Evolutionary conservation across 2,113 vertebrate species (phyloP).

Genomic region (Sakesphorus luctuosus): DNA sequence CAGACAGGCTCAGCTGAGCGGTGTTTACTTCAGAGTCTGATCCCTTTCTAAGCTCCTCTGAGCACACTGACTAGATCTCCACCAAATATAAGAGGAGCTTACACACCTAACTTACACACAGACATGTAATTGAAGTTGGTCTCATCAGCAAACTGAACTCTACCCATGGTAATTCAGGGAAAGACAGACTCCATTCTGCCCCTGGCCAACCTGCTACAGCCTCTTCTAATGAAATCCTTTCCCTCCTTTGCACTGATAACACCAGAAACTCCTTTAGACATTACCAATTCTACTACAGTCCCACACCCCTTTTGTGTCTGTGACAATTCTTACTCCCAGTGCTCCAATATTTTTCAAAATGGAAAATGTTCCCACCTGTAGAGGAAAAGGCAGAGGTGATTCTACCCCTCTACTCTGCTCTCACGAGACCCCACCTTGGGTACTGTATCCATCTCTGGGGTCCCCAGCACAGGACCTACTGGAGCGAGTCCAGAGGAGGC

Average conservation of each 20-base stretch:
- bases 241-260: neutral
- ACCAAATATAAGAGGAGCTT: neutral
- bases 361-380: neutral
- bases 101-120: neutral
- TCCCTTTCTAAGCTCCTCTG: neutral
- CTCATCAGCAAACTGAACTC: neutral
- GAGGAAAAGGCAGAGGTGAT: neutral
- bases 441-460: neutral
- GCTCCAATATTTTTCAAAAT: neutral
- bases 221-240: neutral
- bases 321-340: neutral
- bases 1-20: fast-evolving
- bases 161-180: neutral
- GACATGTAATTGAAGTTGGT: neutral
- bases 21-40: neutral
- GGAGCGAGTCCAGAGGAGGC: neutral
- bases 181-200: neutral
- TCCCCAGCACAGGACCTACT: neutral
- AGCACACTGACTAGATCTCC: neutral
- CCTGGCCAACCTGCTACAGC: neutral
- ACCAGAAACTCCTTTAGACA: neutral
- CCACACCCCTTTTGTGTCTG: neutral
- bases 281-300: neutral
- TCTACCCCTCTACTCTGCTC: neutral
- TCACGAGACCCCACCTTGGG: neutral